Conservation (phyloP, 2,888 invertebrate species). For the Chouioia cunea region DNA sequence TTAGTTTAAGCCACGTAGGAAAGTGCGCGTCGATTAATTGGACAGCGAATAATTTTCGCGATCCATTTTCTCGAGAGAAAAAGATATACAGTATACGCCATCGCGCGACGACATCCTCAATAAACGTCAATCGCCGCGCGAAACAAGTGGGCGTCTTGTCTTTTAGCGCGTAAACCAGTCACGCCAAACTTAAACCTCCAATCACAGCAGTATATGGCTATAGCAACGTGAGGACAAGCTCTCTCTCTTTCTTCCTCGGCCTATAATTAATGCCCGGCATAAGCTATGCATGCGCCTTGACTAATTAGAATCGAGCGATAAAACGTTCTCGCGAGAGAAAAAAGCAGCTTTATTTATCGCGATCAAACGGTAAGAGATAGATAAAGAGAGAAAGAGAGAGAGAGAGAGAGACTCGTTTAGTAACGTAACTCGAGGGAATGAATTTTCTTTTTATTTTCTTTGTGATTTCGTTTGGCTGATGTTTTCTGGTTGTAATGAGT, state of each 20-base stretch:
- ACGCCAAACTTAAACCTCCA: constrained; percentile 1
- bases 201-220: no score
- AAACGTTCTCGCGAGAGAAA: background rate
- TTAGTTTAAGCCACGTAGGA: constrained; percentile 6
- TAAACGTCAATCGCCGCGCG: constrained; percentile 26
- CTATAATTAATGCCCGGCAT: background rate
- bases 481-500: no score
- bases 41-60: background rate
- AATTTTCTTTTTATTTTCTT: no score
- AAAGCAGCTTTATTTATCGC: constrained; percentile 8
- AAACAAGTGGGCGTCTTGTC: constrained; percentile 10
- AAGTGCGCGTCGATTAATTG: background rate
- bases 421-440: no score
- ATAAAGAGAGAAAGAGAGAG: no score
- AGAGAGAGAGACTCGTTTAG: no score
- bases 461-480: no score
- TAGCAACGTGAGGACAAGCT: no score
- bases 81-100: no score
- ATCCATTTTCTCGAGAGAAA: background rate
- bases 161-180: background rate
- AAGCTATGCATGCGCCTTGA: background rate
- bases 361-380: no score
- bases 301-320: constrained; percentile 10
- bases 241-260: no score
- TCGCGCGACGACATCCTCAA: constrained; percentile 5